phyloP scores from a whole-genome alignment of 2,797 vertebrate genomes.

The Limnodromus scolopaceus region DNA sequence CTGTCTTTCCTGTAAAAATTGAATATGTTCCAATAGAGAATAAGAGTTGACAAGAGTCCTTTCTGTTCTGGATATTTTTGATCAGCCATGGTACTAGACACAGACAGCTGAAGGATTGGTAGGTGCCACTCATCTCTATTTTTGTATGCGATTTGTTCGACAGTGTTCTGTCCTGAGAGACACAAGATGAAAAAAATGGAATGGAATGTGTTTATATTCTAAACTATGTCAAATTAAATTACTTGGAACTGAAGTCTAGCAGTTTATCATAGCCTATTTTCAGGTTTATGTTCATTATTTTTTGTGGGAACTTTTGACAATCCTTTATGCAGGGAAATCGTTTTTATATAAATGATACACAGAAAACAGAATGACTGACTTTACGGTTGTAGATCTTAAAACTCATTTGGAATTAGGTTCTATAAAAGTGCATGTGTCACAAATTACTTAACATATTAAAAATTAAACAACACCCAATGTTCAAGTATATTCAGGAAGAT shows the following conservation, averaged over 20 bases:
- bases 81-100: conserved; percentile 1
- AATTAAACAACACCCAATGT: neutral
- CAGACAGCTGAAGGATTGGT: conserved; percentile 42
- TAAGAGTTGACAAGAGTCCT: conserved; percentile 20
- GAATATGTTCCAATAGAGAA: conserved; percentile 1
- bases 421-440: neutral
- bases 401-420: neutral
- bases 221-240: conserved; percentile 41
- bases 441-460: neutral
- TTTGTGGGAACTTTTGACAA: neutral
- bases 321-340: neutral
- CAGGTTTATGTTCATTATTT: neutral
- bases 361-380: neutral
- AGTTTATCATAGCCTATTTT: conserved; percentile 1
- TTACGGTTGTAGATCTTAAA: neutral
- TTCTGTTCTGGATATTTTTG: conserved; percentile 27
- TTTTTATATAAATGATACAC: neutral
- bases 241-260: conserved; percentile 10
- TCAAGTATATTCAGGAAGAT: neutral
- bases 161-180: neutral
- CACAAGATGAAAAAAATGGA: neutral
- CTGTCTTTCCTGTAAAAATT: conserved; percentile 41
- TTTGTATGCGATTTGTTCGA: neutral
- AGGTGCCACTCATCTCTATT: neutral
- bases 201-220: conserved; percentile 25